Conservation (phyloP, 1,140 invertebrate species). For the Batillaria attramentaria region DNA sequence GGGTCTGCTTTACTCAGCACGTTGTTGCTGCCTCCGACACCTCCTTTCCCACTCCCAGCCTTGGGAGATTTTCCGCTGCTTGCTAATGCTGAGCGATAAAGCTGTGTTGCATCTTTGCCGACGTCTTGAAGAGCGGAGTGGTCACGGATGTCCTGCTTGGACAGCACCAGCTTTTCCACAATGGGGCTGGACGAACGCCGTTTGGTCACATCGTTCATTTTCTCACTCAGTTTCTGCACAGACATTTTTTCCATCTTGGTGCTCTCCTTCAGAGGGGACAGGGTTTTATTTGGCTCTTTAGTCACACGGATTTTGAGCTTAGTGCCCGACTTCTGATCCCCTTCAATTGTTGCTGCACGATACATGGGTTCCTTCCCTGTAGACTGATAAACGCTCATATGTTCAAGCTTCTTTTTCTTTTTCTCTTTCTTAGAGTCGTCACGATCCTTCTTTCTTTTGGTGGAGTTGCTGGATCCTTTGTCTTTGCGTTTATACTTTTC, state of each 20-base stretch:
- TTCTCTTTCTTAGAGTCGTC: conserved; percentile 62
- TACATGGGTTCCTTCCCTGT: conserved; percentile 52
- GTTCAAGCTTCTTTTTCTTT: conserved; percentile 58
- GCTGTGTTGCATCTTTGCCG: not conserved
- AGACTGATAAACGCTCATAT: conserved; percentile 37
- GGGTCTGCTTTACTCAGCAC: conserved; percentile 58
- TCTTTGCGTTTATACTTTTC: conserved; percentile 61
- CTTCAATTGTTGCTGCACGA: conserved; percentile 51
- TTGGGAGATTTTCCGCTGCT: not conserved
- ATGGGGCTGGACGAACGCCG: conserved; percentile 23
- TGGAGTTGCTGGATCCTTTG: conserved; percentile 55
- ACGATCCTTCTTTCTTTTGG: conserved; percentile 61
- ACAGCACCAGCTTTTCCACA: conserved; percentile 30
- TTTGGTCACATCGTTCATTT: conserved; percentile 16
- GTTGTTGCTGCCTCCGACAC: conserved; percentile 7
- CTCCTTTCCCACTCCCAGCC: not conserved
- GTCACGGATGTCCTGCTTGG: conserved; percentile 31
- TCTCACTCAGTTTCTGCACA: conserved; percentile 26
- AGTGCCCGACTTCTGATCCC: conserved; percentile 48
- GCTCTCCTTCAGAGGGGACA: conserved; percentile 21
- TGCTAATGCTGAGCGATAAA: conserved; percentile 5
- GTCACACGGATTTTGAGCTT: conserved; percentile 58
- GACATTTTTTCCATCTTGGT: conserved; percentile 12
- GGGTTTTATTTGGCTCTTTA: conserved; percentile 32
- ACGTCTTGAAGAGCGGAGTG: not conserved